Conservation (phyloP, 2,797 vertebrate genomes). For the Dendrocincla tyrannina region DNA sequence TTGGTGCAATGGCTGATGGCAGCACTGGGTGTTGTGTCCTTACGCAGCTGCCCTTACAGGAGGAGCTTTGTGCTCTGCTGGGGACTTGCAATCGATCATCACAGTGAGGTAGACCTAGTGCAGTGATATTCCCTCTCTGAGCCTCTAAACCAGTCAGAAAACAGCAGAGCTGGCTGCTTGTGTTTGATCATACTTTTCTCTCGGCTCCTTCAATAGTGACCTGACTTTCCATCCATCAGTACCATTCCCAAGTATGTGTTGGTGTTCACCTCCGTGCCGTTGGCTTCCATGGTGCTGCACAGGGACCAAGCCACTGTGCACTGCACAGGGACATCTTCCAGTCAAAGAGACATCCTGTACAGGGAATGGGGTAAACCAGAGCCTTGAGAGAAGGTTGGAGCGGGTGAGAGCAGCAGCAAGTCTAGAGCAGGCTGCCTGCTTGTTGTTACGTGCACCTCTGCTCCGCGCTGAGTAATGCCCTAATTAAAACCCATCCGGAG, state of each 20-base stretch:
- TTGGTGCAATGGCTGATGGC: neutral
- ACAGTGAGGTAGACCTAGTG: accelerated
- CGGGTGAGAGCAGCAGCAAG: neutral
- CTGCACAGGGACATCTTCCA: neutral
- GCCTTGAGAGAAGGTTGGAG: accelerated
- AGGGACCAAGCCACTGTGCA: accelerated
- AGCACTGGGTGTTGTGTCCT: neutral
- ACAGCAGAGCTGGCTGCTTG: neutral
- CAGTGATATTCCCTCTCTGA: neutral
- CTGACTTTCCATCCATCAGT: accelerated
- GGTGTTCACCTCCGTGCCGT: accelerated
- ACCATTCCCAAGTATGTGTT: accelerated
- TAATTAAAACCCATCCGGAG: neutral
- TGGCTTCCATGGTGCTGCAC: accelerated
- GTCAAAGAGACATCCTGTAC: neutral
- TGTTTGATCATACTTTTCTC: neutral
- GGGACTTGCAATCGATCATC: accelerated
- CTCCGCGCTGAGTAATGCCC: neutral
- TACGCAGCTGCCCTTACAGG: accelerated
- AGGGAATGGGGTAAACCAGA: neutral
- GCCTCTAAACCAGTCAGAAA: neutral
- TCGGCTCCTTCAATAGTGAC: neutral
- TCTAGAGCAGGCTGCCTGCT: neutral
- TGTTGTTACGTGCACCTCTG: neutral
- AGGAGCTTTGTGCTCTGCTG: neutral